Evolutionary conservation across 2,888 invertebrate species (phyloP), one percentile per base, ranked within the genome.

Genomic region (Pheosia tremula): DNA sequence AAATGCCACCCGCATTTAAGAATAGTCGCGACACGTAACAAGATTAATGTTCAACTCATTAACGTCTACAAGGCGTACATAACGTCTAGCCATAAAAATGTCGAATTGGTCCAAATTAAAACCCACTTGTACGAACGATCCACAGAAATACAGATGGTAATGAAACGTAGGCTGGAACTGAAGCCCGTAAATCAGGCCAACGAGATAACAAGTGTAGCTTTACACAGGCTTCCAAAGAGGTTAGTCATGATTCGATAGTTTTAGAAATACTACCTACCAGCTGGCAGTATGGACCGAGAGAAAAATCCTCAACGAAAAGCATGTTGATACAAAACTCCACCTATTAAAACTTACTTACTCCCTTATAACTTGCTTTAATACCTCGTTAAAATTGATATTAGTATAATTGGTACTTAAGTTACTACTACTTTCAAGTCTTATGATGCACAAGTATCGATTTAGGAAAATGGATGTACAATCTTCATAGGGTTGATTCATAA

Each of bases 21-120:
- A 55, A 39, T 55, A 55, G 55, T 39, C 9, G 13, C 55, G 39
- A 55, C 39, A 55, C 55, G 39, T 55, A 57, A 68, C 53, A 66
- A 68, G 66, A 69, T 76, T 76, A 67, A 74, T 76, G 61, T 58
- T 71, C 64, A 63, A 58, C 59, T 66, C 55, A 73, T 74, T 68
- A 75, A 73, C n/a, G 71, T 74, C 74, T 43, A 57, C 41, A 62
- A 67, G n/a, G 60, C 70, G 53, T 56, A 59, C 62, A 73, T 68
- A 59, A 41, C 63, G 54, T 52, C 13, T 13, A 59, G 74, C 77
- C 60, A 71, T 74, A 76, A 75, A 75, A 66, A 55, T 65, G 66
- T 66, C 67, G 63, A 68, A 63, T 68, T 70, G 58, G 64, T 64
- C 66, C 65, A 71, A 70, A 68, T 73, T 75, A 68, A 74, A 75